Conservation (phyloP, 2,113 vertebrate genomes). For the Porphyrio hochstetteri region DNA sequence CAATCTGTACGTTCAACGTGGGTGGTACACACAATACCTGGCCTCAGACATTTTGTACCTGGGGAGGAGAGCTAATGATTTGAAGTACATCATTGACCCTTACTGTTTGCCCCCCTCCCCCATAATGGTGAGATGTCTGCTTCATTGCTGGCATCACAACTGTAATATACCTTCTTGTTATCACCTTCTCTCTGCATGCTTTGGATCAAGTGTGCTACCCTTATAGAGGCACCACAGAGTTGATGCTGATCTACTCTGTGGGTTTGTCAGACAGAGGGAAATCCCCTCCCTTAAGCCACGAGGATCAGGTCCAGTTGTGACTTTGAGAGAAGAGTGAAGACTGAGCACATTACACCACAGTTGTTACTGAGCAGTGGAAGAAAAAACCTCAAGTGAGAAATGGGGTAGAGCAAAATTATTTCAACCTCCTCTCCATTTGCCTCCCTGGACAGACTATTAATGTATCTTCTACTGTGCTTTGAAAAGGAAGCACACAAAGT, state of each 20-base stretch:
- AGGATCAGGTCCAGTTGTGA: background rate
- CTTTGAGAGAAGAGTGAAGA: background rate
- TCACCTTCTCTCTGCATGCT: fast-evolving
- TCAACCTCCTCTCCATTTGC: no score
- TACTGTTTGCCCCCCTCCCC: fast-evolving
- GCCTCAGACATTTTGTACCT: background rate
- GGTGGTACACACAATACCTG: background rate
- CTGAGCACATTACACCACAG: background rate
- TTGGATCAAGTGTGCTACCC: fast-evolving
- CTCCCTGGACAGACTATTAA: no score
- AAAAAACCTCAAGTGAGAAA: no score
- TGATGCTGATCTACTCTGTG: background rate
- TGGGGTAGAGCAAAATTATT: no score
- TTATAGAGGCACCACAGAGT: background rate
- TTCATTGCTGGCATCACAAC: background rate
- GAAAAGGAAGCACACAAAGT: no score
- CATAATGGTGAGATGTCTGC: background rate
- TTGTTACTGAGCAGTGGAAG: no score
- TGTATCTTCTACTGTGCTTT: no score
- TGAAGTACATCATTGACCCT: background rate
- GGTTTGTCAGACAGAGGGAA: background rate
- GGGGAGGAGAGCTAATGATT: background rate
- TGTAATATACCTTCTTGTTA: background rate
- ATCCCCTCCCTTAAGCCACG: fast-evolving
- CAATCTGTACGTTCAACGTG: fast-evolving